Percentiles rank a stretch among this genome's conserved stretches.
Evolutionary conservation across 2,888 invertebrate species (phyloP).

Genomic region (Perizoma affinitatum): DNA sequence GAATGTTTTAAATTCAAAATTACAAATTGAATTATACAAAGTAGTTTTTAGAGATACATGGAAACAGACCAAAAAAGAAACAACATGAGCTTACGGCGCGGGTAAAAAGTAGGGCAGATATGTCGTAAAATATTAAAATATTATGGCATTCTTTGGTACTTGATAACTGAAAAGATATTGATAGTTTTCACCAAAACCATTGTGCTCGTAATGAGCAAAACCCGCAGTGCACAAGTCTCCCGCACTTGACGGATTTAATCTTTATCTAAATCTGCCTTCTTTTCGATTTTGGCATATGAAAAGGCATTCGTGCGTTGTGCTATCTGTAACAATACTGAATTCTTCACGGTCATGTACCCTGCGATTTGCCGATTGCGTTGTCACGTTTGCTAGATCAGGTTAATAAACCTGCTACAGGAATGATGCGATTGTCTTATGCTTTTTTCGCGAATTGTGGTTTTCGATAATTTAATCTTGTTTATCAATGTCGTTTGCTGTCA

Average conservation of each 20-base stretch:
- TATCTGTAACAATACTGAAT: slow-evolving; percentile 58
- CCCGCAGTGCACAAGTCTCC: neutral
- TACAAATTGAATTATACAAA: too few species aligned
- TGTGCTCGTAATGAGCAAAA: neutral
- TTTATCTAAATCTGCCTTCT: slow-evolving; percentile 27
- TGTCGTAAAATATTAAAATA: too few species aligned
- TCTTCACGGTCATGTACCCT: slow-evolving; percentile 72
- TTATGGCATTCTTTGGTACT: too few species aligned
- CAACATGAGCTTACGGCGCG: too few species aligned
- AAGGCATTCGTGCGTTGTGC: slow-evolving; percentile 62
- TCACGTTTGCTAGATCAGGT: slow-evolving; percentile 69
- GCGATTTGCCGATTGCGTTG: slow-evolving; percentile 67
- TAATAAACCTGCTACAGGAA: slow-evolving; percentile 69
- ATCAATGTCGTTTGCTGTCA: slow-evolving; percentile 14
- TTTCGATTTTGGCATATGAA: slow-evolving; percentile 48
- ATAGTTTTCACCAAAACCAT: too few species aligned
- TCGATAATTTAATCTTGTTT: slow-evolving; percentile 33
- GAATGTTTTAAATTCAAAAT: too few species aligned
- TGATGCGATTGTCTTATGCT: slow-evolving; percentile 50
- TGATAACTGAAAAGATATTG: too few species aligned
- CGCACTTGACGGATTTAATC: slow-evolving; percentile 9
- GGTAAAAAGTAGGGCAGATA: too few species aligned
- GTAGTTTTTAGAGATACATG: too few species aligned
- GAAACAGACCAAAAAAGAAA: too few species aligned
- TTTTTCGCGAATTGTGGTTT: slow-evolving; percentile 46